Base-by-base conservation (phyloP, 2,888 invertebrate species). In the Agrotis clavis region DNA sequence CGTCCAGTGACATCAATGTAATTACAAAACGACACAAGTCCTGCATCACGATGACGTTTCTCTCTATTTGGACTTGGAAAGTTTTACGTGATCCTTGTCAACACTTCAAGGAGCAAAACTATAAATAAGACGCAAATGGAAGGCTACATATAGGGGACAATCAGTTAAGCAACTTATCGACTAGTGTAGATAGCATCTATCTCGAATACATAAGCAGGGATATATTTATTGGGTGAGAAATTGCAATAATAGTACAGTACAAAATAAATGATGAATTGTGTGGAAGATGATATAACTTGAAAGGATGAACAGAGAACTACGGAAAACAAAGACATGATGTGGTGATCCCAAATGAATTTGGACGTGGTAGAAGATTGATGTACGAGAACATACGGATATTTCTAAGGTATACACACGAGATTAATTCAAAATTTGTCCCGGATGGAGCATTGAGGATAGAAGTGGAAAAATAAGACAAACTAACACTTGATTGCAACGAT, bases 11-110 rank as follows among this genome's bases (percentile, higher is more conserved):
- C 83, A 85, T 85, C 77, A 77, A 79, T 70, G 67, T 80, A 68
- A 83, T 83, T 83, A 81, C 81, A 81, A 84, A 70, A 84, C 77
- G 54, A 74, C 61, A 71, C 85, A 60, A 73, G 67, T 61, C 67
- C 66, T 79, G 84, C 81, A 85, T 81, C 62, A 77, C 61, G 69
- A 77, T 81, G 74, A 79, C 69, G 53, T 62, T 73, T 60, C 56
- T 35, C 71, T 76, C 56, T 68, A 67, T 81, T 81, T 76, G 77
- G 81, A 61, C 53, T 63, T 79, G 84, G 84, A 83, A 84, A 81
- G 74, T 79, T 81, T 67, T 72, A 69, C 71, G 78, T 82, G 80
- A 72, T 63, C 67, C 65, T 70, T 70, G 72, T 70, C 68, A 69
- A 80, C 70, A 79, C 54, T 56, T 66, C 54, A 63, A 45, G 21